Conservation (phyloP, 2,113 vertebrate species). For the Taxidea taxus region DNA sequence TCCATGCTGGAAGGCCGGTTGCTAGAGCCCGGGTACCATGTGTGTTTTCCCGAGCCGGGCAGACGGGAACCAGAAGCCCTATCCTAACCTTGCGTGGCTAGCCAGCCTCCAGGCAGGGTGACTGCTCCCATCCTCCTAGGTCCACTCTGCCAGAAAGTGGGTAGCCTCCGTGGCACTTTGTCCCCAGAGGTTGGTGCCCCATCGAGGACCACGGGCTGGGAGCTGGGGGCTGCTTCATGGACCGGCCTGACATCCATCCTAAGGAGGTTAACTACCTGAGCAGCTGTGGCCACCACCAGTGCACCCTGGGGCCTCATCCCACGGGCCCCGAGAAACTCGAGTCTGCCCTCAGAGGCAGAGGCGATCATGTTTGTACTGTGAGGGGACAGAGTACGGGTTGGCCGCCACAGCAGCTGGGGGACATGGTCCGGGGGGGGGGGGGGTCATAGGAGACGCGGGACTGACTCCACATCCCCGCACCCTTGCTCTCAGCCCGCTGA, state of each 20-base stretch:
- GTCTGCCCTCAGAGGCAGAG: background rate
- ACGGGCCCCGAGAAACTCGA: background rate
- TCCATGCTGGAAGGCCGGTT: fast-evolving
- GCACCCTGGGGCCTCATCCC: background rate
- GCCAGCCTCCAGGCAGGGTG: background rate
- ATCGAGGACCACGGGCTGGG: background rate
- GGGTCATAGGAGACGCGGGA: background rate
- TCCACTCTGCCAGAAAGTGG: background rate
- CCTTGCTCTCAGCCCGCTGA: background rate
- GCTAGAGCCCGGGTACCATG: background rate
- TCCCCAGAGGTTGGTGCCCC: background rate
- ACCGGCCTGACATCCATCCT: background rate
- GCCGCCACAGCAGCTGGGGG: fast-evolving
- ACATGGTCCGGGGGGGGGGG: fast-evolving
- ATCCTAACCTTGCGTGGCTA: background rate
- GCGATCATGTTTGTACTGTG: fast-evolving
- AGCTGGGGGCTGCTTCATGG: background rate
- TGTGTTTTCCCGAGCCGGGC: background rate
- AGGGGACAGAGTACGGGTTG: background rate
- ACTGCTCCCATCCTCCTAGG: background rate
- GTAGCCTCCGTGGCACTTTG: fast-evolving
- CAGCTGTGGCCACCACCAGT: background rate
- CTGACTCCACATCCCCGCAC: background rate
- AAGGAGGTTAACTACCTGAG: background rate
- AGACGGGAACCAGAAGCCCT: background rate